Percentiles rank a stretch among this genome's conserved stretches.
These are phyloP conservation scores for Heliconius hewitsoni DNA, from an alignment of 1,140 invertebrate genomes.

Conservation along the genomic window DNA sequence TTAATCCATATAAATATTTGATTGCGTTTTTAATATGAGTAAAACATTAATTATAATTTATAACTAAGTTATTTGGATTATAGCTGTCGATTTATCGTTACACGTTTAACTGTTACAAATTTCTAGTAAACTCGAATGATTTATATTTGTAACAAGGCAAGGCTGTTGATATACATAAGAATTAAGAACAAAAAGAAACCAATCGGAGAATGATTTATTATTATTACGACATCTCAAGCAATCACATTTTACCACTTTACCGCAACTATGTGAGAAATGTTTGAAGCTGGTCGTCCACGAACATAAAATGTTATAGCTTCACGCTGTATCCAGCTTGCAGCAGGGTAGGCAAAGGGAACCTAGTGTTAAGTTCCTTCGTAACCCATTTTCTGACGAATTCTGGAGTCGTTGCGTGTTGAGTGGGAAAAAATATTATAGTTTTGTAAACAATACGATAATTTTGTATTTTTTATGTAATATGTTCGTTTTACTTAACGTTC, in stretches of 20 bases:
- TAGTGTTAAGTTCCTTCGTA: no score
- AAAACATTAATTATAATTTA: slow-evolving; percentile 28
- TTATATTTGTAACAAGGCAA: slow-evolving; percentile 57
- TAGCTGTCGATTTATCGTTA: slow-evolving; percentile 17
- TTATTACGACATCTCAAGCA: slow-evolving; percentile 33
- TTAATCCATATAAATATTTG: slow-evolving; percentile 2
- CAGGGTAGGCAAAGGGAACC: no score
- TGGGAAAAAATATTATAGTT: not conserved
- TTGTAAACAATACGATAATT: not conserved
- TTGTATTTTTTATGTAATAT: not conserved
- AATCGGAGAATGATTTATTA: slow-evolving; percentile 42
- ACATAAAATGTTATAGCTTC: not conserved
- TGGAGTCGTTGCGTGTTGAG: no score
- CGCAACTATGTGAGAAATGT: slow-evolving; percentile 27
- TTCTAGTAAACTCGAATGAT: slow-evolving; percentile 44
- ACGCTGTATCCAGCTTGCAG: no score
- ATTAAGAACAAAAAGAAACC: slow-evolving; percentile 58
- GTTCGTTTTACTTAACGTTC: no score
- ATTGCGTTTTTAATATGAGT: not conserved
- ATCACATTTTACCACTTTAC: slow-evolving; percentile 31
- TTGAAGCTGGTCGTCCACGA: not conserved
- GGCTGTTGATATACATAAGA: slow-evolving; percentile 58
- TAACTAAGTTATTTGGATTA: slow-evolving; percentile 23
- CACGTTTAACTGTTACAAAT: slow-evolving; percentile 30
- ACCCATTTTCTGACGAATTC: no score